phyloP scores from a whole-genome alignment of 2,888 invertebrate species.

The Blastobasis adustella region DNA sequence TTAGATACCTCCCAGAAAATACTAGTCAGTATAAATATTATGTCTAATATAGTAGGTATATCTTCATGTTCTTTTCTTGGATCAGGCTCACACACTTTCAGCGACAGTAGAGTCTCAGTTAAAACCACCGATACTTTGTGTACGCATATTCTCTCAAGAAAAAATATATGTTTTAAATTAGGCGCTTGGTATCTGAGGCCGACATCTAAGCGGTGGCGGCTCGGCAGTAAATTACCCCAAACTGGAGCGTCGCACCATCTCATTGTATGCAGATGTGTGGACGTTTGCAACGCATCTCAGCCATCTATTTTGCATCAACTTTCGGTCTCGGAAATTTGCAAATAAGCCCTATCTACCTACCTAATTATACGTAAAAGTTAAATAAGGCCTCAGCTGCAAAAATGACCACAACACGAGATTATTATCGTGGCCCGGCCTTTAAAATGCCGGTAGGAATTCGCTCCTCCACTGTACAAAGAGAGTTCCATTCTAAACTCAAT shows the following conservation, averaged over 20 bases:
- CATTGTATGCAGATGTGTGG: constrained; percentile 68
- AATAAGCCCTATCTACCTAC: constrained; percentile 34
- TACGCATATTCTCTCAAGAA: constrained; percentile 5
- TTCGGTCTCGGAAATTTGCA: constrained; percentile 51
- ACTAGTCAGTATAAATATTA: not conserved
- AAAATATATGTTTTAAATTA: constrained; percentile 47
- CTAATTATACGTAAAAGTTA: constrained; percentile 15
- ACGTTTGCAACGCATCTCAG: constrained; percentile 33
- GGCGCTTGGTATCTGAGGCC: constrained; percentile 54
- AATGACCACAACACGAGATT: not conserved
- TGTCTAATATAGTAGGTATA: too few species aligned
- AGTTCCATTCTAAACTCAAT: not conserved
- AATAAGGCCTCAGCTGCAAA: constrained; percentile 1
- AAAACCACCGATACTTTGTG: not conserved
- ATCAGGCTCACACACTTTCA: too few species aligned
- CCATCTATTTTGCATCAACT: constrained; percentile 59
- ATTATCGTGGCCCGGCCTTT: not conserved
- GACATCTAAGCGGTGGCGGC: constrained; percentile 56
- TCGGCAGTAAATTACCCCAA: constrained; percentile 61
- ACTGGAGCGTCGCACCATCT: constrained; percentile 49
- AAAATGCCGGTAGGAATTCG: too few species aligned
- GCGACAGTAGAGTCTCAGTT: not conserved
- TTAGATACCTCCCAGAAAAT: too few species aligned
- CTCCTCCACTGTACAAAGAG: too few species aligned
- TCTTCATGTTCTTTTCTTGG: too few species aligned